Percentiles rank a stretch among this genome's conserved stretches.
Conservation (phyloP, 2,888 invertebrate species). For the Lathronympha strigana region DNA sequence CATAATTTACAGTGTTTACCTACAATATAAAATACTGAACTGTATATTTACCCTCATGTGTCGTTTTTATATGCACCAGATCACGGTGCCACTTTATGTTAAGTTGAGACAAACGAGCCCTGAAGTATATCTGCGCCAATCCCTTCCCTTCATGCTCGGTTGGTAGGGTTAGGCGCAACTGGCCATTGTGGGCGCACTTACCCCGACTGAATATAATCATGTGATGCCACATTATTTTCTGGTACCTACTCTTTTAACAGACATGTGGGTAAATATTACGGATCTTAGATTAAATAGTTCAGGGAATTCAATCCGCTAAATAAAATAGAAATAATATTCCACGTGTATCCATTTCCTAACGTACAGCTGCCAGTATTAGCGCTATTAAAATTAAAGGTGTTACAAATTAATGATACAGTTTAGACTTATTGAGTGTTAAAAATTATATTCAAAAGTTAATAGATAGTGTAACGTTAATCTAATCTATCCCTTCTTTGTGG, state of each 20-base stretch:
- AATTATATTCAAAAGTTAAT: conserved; percentile 62
- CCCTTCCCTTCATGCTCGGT: too few relatives aligned
- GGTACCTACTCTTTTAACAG: neutral
- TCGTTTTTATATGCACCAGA: too few relatives aligned
- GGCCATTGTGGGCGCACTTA: too few relatives aligned
- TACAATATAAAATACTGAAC: neutral
- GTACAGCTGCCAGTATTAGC: conserved; percentile 70
- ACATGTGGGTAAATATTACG: conserved; percentile 7
- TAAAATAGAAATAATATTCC: conserved; percentile 60
- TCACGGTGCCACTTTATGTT: too few relatives aligned
- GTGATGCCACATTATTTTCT: too few relatives aligned
- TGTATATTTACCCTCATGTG: conserved; percentile 11
- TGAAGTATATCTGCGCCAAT: too few relatives aligned
- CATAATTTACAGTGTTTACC: conserved; percentile 47
- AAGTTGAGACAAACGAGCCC: too few relatives aligned
- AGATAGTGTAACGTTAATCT: conserved; percentile 62
- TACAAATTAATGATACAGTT: conserved; percentile 53
- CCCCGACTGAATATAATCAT: too few relatives aligned
- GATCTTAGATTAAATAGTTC: conserved; percentile 48
- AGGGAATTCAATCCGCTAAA: conserved; percentile 58
- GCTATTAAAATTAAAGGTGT: conserved; percentile 60
- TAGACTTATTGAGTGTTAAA: conserved; percentile 62
- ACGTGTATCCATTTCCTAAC: conserved; percentile 50
- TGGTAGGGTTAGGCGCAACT: too few relatives aligned
- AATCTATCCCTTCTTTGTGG: conserved; percentile 67